Evolutionary conservation across 1,140 invertebrate genomes (phyloP), one percentile per base, ranked within the genome.

Genomic region (Pseudomyrmex dendroicus): DNA sequence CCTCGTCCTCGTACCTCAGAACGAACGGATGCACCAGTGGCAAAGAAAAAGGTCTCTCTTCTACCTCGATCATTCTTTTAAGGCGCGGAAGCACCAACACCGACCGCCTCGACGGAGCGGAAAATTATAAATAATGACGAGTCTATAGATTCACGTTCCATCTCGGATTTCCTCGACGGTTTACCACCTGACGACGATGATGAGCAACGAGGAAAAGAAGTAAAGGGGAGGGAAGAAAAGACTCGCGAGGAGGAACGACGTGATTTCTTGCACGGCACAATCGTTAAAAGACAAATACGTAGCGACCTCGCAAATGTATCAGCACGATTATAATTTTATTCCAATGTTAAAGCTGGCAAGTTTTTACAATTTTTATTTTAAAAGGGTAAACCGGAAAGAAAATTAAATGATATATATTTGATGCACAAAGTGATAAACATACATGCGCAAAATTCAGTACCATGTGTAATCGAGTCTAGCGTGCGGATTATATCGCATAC

Each of bases 71-170:
- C 61, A 91, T 91, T 92, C 89, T 92, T 90, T 92, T 87, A 91
- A 91, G 85, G 63, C 85, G 82, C 62, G 80, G 77, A 89, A 88
- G 89, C 89, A 89, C 89, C 56, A 62, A 25, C 63, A 50, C 66
- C 59, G 59, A 66, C 64, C 59, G n/a, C 54, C 83, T 59, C 85
- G 82, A 89, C 88, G 86, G 84, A 92, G 88, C 92, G 92, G 92
- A 93, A 93, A 93, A 93, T 93, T 93, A 93, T 93, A 93, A 93
- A 93, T 93, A 93, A 93, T 91, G 91, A 92, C 91, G 91, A 90
- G 86, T 73, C 89, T 88, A 87, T 90, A 87, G 86, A 90, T 87
- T 86, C 68, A 50, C 78, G 52, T 50, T 66, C 62, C 25, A 20
- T 66, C 20, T 57, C n/a, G 13, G 44, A 48, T 54, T 44, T 66